Conservation (phyloP, 2,113 vertebrate genomes). For the Mungos mungo region DNA sequence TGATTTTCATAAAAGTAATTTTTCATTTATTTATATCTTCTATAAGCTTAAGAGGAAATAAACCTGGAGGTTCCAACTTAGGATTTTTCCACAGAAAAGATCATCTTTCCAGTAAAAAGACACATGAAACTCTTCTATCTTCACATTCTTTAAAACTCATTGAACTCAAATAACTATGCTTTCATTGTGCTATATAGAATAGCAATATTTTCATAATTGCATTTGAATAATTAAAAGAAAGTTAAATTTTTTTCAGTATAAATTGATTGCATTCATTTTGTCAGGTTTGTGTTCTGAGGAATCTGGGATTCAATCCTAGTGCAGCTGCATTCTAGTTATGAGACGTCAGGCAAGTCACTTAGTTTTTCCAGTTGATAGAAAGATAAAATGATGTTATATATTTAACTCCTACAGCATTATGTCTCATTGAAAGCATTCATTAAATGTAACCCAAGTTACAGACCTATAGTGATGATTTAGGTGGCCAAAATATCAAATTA, state of each 20-base stretch:
- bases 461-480: neutral
- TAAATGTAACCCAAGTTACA: neutral
- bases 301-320: neutral
- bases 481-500: neutral
- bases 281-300: neutral
- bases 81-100: neutral
- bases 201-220: neutral
- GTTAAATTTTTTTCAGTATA: neutral
- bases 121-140: neutral
- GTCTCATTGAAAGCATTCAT: neutral
- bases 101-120: neutral
- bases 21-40: conserved; percentile 1
- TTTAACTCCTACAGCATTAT: neutral
- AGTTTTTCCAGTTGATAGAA: neutral
- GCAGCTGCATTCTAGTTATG: neutral
- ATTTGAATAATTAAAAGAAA: neutral
- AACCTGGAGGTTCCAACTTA: neutral
- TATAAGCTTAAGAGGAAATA: neutral
- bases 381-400: neutral
- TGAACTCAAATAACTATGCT: neutral
- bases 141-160: neutral
- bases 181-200: neutral
- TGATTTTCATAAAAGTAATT: neutral
- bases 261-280: neutral
- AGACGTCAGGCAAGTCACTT: neutral